Percentiles rank a stretch among this genome's conserved stretches.
Conservation (phyloP, 1,140 invertebrate genomes). For the Lucilia cuprina region DNA sequence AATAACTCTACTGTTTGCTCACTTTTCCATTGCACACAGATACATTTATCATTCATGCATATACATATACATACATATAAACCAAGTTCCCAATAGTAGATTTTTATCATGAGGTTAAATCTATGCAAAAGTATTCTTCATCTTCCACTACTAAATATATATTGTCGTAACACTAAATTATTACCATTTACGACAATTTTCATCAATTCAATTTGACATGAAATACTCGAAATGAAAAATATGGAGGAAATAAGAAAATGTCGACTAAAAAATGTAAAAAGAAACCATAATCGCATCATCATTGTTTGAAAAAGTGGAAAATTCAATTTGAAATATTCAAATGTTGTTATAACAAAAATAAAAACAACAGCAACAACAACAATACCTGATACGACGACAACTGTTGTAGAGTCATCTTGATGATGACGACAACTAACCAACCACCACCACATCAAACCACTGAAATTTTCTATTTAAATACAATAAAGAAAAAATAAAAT, state of each 20-base stretch:
- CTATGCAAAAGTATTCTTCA: too few species aligned
- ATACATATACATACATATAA: too few species aligned
- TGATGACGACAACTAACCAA: not conserved
- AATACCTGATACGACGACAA: not conserved
- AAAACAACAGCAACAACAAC: not conserved
- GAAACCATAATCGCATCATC: constrained; percentile 10
- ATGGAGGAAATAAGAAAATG: not conserved
- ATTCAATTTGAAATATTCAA: constrained; percentile 16
- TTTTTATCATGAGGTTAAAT: too few species aligned
- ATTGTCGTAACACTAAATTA: not conserved
- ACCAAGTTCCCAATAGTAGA: too few species aligned
- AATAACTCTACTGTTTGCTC: too few species aligned
- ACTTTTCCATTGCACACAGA: too few species aligned
- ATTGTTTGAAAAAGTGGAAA: constrained; percentile 18
- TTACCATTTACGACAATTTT: constrained; percentile 8
- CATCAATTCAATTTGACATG: constrained; percentile 17
- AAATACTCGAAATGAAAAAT: not conserved
- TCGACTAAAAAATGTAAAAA: not conserved
- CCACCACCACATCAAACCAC: not conserved
- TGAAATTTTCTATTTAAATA: not conserved
- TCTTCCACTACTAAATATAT: too few species aligned
- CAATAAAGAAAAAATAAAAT: not conserved
- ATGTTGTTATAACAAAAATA: not conserved
- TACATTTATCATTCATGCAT: too few species aligned
- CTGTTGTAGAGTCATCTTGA: not conserved